Evolutionary conservation across 53 echinoderm and acorn worm genomes (phyloP).

Genomic region (Paelopatides confundens): DNA sequence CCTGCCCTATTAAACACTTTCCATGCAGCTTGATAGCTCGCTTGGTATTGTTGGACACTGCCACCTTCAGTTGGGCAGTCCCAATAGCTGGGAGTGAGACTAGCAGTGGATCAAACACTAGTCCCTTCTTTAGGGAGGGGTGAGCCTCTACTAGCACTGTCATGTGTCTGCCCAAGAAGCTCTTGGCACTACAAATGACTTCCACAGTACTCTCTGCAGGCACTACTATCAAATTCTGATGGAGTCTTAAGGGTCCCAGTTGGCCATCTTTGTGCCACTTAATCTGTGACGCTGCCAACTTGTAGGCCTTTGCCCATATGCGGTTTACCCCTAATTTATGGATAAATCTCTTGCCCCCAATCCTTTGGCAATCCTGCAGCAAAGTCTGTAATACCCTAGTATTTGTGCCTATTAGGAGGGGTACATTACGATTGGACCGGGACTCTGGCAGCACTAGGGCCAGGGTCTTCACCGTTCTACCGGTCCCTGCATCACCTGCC

Average conservation of each 20-base stretch:
- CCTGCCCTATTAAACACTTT: not conserved
- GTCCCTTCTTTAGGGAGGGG: not conserved
- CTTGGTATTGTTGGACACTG: not conserved
- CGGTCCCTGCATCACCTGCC: slow-evolving; percentile 35
- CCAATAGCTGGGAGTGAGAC: not conserved
- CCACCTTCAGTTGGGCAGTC: not conserved
- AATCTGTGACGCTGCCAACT: not conserved
- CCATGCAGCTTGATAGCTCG: slow-evolving; percentile 33
- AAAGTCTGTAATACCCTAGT: slow-evolving; percentile 17
- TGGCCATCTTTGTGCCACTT: not conserved
- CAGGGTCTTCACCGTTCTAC: slow-evolving; percentile 17
- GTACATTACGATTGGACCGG: slow-evolving; percentile 1
- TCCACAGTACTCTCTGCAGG: not conserved
- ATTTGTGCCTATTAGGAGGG: slow-evolving; percentile 73
- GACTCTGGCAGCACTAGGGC: slow-evolving; percentile 61
- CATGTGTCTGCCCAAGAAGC: not conserved
- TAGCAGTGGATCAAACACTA: not conserved
- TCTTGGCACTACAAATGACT: not conserved
- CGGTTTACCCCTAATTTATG: not conserved
- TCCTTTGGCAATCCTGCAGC: not conserved
- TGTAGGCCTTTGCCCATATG: not conserved
- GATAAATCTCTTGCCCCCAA: not conserved
- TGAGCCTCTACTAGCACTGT: slow-evolving; percentile 49
- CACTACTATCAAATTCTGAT: not conserved
- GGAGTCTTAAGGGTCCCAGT: not conserved